A percentile compares a stretch with the other conserved stretches of the same genome.
Conservation (phyloP, 2,113 vertebrate species). For the human (Homo sapiens) region GRCh38 chr1:78146501-78147000, state of each 20-base stretch:
- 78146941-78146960: background rate
- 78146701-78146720: background rate
- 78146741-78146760: background rate
- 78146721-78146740: background rate
- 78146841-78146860: background rate
- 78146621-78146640: background rate
- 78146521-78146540: constrained; percentile 7
- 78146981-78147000: background rate
- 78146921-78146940: background rate
- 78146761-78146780: background rate
- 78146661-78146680: background rate
- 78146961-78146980: background rate
- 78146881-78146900: background rate
- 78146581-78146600: constrained; percentile 25
- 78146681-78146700: background rate
- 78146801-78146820: background rate
- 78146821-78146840: background rate
- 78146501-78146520: background rate
- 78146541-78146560: constrained; percentile 28
- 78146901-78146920: background rate
- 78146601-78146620: background rate
- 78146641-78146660: background rate
- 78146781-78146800: background rate
- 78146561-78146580: constrained; percentile 6
- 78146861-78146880: background rate